phyloP scores from a whole-genome alignment of 2,888 invertebrate genomes.

The Chrysodeixis includens region DNA sequence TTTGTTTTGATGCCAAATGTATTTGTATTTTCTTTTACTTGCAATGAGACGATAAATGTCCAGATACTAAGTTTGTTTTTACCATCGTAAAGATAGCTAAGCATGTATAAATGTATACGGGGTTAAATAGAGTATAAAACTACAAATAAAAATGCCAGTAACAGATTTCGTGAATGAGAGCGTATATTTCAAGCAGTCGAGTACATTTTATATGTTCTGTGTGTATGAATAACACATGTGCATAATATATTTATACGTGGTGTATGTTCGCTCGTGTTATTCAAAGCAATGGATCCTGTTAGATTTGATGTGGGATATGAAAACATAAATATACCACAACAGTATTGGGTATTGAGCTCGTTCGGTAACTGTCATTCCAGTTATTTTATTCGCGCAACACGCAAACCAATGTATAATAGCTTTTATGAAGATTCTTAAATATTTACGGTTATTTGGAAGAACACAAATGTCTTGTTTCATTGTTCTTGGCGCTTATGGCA shows the following conservation, averaged over 20 bases:
- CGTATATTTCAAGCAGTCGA: slow-evolving; percentile 1
- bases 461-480: slow-evolving; percentile 1
- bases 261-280: slow-evolving; percentile 23
- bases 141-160: slow-evolving; percentile 37
- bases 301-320: slow-evolving; percentile 10
- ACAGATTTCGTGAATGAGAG: slow-evolving; percentile 37
- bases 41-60: background rate
- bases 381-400: background rate
- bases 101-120: slow-evolving; percentile 27
- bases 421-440: slow-evolving; percentile 4
- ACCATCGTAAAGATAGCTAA: slow-evolving; percentile 26
- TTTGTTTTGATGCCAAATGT: too few relatives aligned
- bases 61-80: slow-evolving; percentile 8
- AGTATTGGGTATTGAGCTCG: slow-evolving; percentile 1
- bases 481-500: slow-evolving; percentile 4
- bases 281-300: slow-evolving; percentile 26
- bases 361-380: slow-evolving; percentile 4
- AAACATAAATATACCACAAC: slow-evolving; percentile 22
- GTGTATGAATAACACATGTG: slow-evolving; percentile 31
- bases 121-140: slow-evolving; percentile 38
- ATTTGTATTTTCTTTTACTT: too few relatives aligned
- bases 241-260: slow-evolving; percentile 31
- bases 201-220: slow-evolving; percentile 22
- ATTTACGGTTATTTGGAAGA: slow-evolving; percentile 2
- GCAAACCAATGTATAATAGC: background rate